Evolutionary conservation across 2,113 vertebrate genomes (phyloP).

Genomic region (Aegithalos caudatus): DNA sequence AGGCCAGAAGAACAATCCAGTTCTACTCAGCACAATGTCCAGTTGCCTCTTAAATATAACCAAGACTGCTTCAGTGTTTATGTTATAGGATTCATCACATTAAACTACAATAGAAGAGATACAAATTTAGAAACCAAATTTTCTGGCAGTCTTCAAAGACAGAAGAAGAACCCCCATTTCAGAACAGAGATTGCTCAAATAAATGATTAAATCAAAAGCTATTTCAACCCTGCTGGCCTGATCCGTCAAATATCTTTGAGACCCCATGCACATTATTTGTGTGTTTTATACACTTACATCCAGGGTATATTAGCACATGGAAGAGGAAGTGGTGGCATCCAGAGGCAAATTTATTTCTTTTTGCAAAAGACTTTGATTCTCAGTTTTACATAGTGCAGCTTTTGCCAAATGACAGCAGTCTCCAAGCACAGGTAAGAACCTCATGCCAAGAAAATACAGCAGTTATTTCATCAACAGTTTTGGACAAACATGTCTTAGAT

Average conservation of each 20-base stretch:
- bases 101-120: accelerated
- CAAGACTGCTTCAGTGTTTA: background rate
- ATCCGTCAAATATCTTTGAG: background rate
- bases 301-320: background rate
- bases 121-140: background rate
- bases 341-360: background rate
- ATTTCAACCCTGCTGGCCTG: background rate
- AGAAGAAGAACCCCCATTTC: background rate
- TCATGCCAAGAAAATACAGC: background rate
- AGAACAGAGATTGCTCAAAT: background rate
- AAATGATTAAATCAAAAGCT: background rate
- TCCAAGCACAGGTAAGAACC: background rate
- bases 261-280: background rate
- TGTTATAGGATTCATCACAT: background rate
- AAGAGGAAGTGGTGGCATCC: background rate
- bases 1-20: background rate
- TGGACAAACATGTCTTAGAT: background rate
- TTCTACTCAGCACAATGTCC: background rate
- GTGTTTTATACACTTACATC: background rate
- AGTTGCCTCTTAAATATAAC: background rate
- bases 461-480: background rate
- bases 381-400: background rate
- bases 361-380: background rate
- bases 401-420: background rate
- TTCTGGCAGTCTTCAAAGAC: background rate